These are phyloP conservation scores for Torymus auratus DNA, from an alignment of 2,888 invertebrate genomes.

Conservation along the genomic window DNA sequence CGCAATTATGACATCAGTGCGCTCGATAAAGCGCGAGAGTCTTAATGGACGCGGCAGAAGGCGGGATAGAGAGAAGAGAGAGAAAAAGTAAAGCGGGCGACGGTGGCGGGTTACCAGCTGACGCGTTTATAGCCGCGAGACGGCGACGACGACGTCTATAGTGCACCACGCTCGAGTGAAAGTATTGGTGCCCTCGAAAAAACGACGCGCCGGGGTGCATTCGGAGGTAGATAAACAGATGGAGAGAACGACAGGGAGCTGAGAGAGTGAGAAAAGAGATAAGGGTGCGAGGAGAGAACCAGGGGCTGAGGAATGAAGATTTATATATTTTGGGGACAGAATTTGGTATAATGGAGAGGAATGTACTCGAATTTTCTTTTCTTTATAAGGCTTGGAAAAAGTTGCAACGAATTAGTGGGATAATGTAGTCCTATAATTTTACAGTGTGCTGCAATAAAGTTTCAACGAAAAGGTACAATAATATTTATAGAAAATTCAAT, in stretches of 20 bases:
- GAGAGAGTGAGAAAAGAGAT: background rate
- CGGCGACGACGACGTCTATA: background rate
- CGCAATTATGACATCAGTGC: slow-evolving; percentile 50
- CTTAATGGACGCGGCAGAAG: slow-evolving; percentile 22
- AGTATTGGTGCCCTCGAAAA: background rate
- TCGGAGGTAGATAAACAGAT: slow-evolving; percentile 20
- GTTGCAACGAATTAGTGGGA: background rate
- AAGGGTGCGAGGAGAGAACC: no score
- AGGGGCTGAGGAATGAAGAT: background rate
- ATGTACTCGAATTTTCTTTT: background rate
- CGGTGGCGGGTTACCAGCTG: slow-evolving; percentile 37
- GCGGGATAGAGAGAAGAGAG: background rate
- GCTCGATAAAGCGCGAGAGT: slow-evolving; percentile 26
- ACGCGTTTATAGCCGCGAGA: slow-evolving; percentile 14
- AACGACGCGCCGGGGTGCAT: slow-evolving; percentile 4
- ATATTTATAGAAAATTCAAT: no score
- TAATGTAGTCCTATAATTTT: background rate
- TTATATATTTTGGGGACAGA: slow-evolving; percentile 2
- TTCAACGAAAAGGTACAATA: no score
- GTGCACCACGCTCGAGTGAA: background rate
- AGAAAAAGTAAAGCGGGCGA: background rate
- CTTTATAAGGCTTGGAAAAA: no score
- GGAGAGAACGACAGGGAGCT: background rate
- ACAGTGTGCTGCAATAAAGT: no score
- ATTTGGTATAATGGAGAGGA: slow-evolving; percentile 12